These are phyloP conservation scores for Trichosurus vulpecula DNA, from an alignment of 2,797 vertebrate genomes.

Conservation along the genomic window DNA sequence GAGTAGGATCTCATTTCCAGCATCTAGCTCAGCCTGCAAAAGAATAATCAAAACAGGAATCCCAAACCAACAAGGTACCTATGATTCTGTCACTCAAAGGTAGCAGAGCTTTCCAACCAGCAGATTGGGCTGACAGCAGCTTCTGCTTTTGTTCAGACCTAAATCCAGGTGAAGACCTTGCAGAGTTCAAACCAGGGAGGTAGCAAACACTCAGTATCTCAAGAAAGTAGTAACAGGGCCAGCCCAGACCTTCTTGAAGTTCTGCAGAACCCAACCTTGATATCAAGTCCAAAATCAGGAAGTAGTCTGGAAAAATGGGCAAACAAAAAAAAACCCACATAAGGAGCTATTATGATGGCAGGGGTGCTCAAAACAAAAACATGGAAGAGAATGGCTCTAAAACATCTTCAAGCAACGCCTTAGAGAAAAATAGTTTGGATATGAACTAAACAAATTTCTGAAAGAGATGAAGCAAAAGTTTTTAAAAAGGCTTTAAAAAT, in stretches of 20 bases:
- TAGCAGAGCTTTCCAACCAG: background rate
- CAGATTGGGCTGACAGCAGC: background rate
- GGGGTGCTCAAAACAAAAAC: background rate
- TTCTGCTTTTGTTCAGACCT: background rate
- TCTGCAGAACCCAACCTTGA: background rate
- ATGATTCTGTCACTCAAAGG: background rate
- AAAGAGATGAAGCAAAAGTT: background rate
- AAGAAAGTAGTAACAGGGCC: background rate
- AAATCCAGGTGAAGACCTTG: background rate
- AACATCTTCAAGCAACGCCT: background rate
- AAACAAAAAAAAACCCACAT: background rate
- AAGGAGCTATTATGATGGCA: background rate
- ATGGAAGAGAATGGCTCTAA: background rate
- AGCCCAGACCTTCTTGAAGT: background rate
- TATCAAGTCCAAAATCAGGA: background rate
- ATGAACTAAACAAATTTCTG: background rate
- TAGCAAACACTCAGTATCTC: background rate
- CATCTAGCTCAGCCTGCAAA: background rate
- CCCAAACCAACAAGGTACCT: background rate
- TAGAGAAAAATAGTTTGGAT: background rate
- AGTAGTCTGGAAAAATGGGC: background rate
- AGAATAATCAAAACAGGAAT: background rate
- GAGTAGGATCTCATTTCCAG: background rate
- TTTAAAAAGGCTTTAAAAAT: background rate
- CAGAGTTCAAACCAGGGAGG: background rate